phyloP scores from a whole-genome alignment of 2,888 invertebrate genomes.

The Drosophila formosana region DNA sequence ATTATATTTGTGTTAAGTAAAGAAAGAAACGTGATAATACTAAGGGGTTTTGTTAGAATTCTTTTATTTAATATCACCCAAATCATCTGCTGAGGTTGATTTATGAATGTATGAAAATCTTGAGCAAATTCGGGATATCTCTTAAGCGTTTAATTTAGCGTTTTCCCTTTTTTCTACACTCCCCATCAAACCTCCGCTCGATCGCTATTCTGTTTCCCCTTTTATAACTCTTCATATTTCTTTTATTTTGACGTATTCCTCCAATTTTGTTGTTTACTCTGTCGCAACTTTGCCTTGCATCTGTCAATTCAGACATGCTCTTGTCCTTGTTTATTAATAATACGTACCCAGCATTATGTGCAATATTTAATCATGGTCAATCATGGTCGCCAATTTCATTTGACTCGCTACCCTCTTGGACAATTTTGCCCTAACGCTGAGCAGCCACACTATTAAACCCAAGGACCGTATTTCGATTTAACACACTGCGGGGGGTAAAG shows the following conservation, averaged over 20 bases:
- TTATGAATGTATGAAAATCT: too few relatives aligned
- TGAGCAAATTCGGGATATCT: too few relatives aligned
- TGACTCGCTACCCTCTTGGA: slow-evolving; percentile 28
- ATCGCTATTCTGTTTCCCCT: neutral
- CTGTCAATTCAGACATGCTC: slow-evolving; percentile 40
- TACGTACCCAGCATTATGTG: neutral
- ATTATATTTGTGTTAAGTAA: too few relatives aligned
- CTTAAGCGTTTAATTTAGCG: too few relatives aligned
- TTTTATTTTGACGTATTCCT: neutral
- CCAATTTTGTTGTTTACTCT: neutral
- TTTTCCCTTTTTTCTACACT: neutral
- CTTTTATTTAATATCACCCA: too few relatives aligned
- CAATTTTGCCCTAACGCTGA: slow-evolving; percentile 24
- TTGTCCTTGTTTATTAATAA: slow-evolving; percentile 57
- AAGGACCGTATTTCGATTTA: slow-evolving; percentile 63
- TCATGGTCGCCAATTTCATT: slow-evolving; percentile 43
- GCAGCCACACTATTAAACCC: slow-evolving; percentile 38
- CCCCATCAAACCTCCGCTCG: neutral
- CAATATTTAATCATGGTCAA: slow-evolving; percentile 34
- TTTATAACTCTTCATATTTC: neutral
- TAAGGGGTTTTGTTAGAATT: too few relatives aligned
- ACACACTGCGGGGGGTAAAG: slow-evolving; percentile 48
- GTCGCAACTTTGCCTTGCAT: slow-evolving; percentile 11
- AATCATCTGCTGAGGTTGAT: too few relatives aligned
- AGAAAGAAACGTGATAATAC: too few relatives aligned